Evolutionary conservation across 1,140 invertebrate genomes (phyloP).

Genomic region (Arctopsyche grandis): DNA sequence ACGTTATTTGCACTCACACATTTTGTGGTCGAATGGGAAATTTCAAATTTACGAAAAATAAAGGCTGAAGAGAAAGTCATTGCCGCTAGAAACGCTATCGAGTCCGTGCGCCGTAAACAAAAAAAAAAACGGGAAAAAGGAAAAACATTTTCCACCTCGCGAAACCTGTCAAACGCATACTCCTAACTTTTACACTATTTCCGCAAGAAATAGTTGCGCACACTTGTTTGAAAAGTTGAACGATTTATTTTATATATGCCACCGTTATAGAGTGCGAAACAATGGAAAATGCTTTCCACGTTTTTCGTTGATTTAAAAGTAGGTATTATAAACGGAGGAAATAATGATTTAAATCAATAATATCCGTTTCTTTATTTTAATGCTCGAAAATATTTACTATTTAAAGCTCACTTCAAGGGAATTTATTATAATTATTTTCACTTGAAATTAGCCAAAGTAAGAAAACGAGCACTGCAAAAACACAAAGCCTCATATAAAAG

Average conservation of each 20-base stretch:
- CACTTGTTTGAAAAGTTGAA: slow-evolving; percentile 38
- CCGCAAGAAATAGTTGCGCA: slow-evolving; percentile 38
- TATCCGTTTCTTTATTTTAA: no score
- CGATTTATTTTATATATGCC: slow-evolving; percentile 38
- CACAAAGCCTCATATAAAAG: slow-evolving; percentile 10
- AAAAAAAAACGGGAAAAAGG: background rate
- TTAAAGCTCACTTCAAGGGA: no score
- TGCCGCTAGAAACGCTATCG: background rate
- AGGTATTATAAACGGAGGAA: no score
- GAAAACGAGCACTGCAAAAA: background rate
- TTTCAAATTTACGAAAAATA: slow-evolving; percentile 7
- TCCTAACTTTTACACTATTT: slow-evolving; percentile 41
- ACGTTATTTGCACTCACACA: background rate
- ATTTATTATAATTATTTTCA: no score
- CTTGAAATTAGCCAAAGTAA: no score
- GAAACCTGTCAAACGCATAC: slow-evolving; percentile 34
- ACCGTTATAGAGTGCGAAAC: slow-evolving; percentile 2
- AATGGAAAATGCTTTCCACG: background rate
- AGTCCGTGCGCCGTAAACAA: background rate
- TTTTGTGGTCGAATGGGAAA: slow-evolving; percentile 13
- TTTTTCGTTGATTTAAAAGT: slow-evolving; percentile 1
- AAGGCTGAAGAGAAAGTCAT: background rate
- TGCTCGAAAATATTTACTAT: no score
- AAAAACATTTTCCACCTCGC: slow-evolving; percentile 24
- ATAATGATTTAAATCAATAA: no score